Base-by-base conservation (phyloP, 53 echinoderm and acorn worm genomes). In the Holothuria scabra region DNA sequence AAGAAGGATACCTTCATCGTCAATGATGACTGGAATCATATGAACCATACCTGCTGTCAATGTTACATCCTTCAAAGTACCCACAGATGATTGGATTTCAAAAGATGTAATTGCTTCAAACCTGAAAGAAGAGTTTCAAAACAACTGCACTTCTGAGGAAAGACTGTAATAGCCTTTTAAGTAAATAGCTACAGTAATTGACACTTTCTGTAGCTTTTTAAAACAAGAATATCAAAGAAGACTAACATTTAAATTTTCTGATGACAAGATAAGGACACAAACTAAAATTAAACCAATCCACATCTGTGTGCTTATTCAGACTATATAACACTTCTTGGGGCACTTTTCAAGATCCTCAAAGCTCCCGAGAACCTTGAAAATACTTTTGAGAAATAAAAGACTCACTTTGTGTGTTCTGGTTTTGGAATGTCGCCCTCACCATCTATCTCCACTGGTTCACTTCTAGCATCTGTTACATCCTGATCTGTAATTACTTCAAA, bases 401-500 rank as follows among this genome's bases (percentile, higher is more conserved):
- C 72, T 72, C 46, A 72, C 72, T 72, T 44, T 3, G 49, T 72
- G 13, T 72, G 34, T 48, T 72, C 72, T 44, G 72, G 72, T 49
- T 46, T 20, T 41, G 44, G 44, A 21, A 23, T n/a, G 24, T 44
- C 44, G 41, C 6, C 72, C 72, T 26, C 72, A 12, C 48, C 44
- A 1, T 72, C 16, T 8, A 24, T 28, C 22, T 23, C 72, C 12
- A 37, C 62, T 48, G 76, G 4, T 20, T 93, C 91, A 66, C 80
- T 64, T 67, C 91, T 87, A 1, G 84, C 87, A 6, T 87, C 89
- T 11, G 72, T 67, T 37, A 97, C 90, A 81, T 97, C 97, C 32
- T 97, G 93, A 44, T 97, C 97, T 68, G 93, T 85, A 56, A 97
- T 97, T 58, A 97, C 85, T 68, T 93, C 92, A 89, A 94, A 97